Evolutionary conservation across 2,113 vertebrate species (phyloP).

Genomic region (Zeus faber): DNA sequence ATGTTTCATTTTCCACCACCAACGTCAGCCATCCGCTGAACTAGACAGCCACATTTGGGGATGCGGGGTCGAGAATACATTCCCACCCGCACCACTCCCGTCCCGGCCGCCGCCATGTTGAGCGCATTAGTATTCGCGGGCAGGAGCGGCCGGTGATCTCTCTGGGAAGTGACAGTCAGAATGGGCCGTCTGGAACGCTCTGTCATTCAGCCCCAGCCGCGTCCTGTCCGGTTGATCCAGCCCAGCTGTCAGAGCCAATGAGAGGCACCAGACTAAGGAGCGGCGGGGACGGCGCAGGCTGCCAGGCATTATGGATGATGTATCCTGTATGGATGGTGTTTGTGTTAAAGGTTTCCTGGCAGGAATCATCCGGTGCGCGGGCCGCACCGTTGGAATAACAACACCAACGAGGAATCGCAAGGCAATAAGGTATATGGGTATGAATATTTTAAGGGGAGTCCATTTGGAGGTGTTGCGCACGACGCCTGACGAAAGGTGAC

Average conservation of each 20-base stretch:
- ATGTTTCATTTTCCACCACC: no score
- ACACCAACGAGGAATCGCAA: neutral
- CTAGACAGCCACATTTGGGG: no score
- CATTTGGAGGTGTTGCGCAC: no score
- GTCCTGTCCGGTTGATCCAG: constrained; percentile 64
- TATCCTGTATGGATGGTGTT: constrained; percentile 40
- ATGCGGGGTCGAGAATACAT: no score
- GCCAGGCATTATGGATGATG: constrained; percentile 52
- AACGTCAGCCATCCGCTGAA: no score
- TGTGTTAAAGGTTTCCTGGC: constrained; percentile 43
- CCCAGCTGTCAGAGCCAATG: constrained; percentile 65
- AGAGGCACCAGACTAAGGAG: constrained; percentile 56
- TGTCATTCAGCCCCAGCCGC: constrained; percentile 56
- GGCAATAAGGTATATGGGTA: no score
- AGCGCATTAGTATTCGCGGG: constrained; percentile 63
- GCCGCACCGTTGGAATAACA: constrained; percentile 19
- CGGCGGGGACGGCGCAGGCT: no score
- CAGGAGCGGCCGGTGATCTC: constrained; percentile 59
- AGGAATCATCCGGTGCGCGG: no score
- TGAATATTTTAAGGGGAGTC: no score
- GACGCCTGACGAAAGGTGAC: no score
- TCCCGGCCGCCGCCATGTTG: no score
- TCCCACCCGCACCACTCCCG: no score
- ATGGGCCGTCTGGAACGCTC: constrained; percentile 58
- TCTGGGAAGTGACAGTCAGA: constrained; percentile 68